These are phyloP conservation scores for Spongia lamella DNA, from an alignment of 37 sponge, comb jelly and placozoan genomes.

Conservation along the genomic window DNA sequence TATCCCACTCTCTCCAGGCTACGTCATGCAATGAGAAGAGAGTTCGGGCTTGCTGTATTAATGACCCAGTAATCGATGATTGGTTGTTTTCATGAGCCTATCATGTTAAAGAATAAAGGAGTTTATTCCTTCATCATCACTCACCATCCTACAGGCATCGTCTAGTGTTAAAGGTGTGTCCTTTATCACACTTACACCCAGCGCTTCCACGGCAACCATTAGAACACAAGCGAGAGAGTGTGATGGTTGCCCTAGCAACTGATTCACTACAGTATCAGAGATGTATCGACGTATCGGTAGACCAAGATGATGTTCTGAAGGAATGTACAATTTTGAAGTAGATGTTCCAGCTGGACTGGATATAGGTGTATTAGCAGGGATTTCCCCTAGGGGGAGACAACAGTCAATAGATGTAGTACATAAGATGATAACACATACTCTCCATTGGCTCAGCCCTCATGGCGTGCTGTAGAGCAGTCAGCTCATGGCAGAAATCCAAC, in stretches of 20 bases:
- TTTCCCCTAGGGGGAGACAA: not conserved
- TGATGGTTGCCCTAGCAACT: slow-evolving; percentile 78
- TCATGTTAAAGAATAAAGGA: slow-evolving; percentile 2
- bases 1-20: slow-evolving; percentile 83
- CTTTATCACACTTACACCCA: slow-evolving; percentile 27
- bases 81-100: slow-evolving; percentile 75
- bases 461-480: slow-evolving; percentile 44
- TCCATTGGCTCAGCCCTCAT: slow-evolving; percentile 30
- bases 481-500: slow-evolving; percentile 72
- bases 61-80: slow-evolving; percentile 16
- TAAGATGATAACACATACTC: too few species aligned
- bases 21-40: slow-evolving; percentile 78
- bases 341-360: slow-evolving; percentile 64
- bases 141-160: slow-evolving; percentile 68
- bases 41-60: slow-evolving; percentile 65
- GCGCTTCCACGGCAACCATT: slow-evolving; percentile 53
- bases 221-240: slow-evolving; percentile 66
- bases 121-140: not conserved
- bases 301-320: slow-evolving; percentile 55
- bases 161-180: slow-evolving; percentile 50
- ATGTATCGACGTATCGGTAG: slow-evolving; percentile 74
- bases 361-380: slow-evolving; percentile 7
- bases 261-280: slow-evolving; percentile 69
- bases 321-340: slow-evolving; percentile 43
- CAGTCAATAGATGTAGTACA: too few species aligned